phyloP scores from a whole-genome alignment of 2,888 invertebrate species.

The Chirona hameri region DNA sequence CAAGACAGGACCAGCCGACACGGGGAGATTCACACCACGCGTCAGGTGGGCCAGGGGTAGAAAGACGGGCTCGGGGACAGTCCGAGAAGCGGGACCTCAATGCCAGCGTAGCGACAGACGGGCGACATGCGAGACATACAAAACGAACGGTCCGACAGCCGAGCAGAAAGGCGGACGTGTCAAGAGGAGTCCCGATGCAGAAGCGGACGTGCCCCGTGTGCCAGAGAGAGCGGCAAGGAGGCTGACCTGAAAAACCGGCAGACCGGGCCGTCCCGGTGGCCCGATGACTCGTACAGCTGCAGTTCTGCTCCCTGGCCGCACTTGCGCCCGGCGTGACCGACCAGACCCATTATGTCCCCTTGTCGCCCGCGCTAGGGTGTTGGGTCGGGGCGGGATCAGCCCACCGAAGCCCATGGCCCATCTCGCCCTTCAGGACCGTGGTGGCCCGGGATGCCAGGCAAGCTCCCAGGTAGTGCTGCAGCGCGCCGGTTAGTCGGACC shows the following conservation, averaged over 20 bases:
- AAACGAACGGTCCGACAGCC: no score
- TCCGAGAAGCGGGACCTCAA: neutral
- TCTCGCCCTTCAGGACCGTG: conserved; percentile 41
- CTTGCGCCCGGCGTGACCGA: conserved; percentile 56
- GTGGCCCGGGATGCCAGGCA: conserved; percentile 55
- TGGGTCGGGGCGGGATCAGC: no score
- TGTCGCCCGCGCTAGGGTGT: conserved; percentile 45
- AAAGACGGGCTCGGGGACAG: neutral
- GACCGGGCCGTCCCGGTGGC: neutral
- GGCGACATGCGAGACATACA: no score
- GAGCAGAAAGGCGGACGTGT: no score
- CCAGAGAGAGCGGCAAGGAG: neutral
- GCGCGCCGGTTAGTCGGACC: no score
- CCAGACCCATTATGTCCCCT: conserved; percentile 51
- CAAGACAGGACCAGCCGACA: neutral
- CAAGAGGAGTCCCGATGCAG: no score
- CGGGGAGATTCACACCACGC: neutral
- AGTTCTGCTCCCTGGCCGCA: conserved; percentile 40
- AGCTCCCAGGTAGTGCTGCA: conserved; percentile 52
- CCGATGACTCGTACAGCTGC: neutral
- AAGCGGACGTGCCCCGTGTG: no score
- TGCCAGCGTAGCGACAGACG: neutral
- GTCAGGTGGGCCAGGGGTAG: neutral
- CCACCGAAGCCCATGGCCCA: conserved; percentile 62
- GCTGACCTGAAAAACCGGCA: neutral